Conservation (phyloP, 2,888 invertebrate species). For the Conistra vaccinii region DNA sequence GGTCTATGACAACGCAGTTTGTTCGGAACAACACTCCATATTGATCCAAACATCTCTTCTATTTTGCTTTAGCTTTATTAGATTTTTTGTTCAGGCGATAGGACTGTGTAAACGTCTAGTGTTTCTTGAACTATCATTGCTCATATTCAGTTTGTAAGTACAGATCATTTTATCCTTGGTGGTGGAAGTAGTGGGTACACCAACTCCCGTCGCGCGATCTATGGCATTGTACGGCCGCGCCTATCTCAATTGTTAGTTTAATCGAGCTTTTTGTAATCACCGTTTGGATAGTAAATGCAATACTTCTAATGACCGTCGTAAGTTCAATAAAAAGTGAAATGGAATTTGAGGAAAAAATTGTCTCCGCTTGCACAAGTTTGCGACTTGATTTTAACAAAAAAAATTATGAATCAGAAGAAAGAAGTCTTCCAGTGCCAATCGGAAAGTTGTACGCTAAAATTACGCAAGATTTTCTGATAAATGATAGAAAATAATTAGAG, state of each 20-base stretch:
- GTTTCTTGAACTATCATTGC: conserved; percentile 59
- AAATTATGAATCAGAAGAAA: background rate
- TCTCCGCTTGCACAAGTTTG: conserved; percentile 50
- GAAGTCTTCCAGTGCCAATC: background rate
- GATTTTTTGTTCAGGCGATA: conserved; percentile 82
- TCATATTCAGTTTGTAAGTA: conserved; percentile 21
- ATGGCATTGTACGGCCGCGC: conserved; percentile 83
- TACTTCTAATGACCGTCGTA: conserved; percentile 70
- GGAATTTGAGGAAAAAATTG: conserved; percentile 55
- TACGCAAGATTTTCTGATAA: background rate
- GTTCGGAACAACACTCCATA: conserved; percentile 88
- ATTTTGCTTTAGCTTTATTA: conserved; percentile 88
- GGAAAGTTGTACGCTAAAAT: background rate
- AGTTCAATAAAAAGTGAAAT: conserved; percentile 76
- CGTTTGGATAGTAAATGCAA: conserved; percentile 80
- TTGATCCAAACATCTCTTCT: conserved; percentile 89
- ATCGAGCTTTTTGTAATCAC: conserved; percentile 86
- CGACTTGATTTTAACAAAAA: conserved; percentile 12
- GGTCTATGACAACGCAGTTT: conserved; percentile 90
- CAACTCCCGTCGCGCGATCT: conserved; percentile 87
- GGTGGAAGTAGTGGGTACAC: conserved; percentile 71
- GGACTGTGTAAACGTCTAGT: conserved; percentile 73
- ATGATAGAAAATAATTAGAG: background rate
- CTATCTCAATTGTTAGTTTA: conserved; percentile 88
- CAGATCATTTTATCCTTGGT: conserved; percentile 66